Conservation (phyloP, 2,113 vertebrate species). For the mouse (Mus musculus) region DNA sequence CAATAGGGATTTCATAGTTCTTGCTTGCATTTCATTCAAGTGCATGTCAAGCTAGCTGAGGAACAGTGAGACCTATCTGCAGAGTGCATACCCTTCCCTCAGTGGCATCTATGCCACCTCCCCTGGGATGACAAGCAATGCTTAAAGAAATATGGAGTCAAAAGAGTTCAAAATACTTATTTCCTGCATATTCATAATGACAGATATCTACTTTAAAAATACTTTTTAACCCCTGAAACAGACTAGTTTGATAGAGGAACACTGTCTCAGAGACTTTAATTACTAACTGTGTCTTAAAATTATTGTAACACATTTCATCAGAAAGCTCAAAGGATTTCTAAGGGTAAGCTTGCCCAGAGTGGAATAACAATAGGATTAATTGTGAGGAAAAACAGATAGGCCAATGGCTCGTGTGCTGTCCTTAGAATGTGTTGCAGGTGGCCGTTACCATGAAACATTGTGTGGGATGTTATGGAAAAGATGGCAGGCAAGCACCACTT, state of each 20-base stretch:
- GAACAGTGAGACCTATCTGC: slow-evolving; percentile 12
- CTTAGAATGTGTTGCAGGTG: background rate
- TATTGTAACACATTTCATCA: background rate
- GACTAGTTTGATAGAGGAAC: background rate
- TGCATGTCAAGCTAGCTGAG: background rate
- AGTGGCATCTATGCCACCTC: background rate
- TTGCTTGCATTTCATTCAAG: slow-evolving; percentile 8
- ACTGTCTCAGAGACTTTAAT: background rate
- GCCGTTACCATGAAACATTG: background rate
- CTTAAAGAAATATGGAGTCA: background rate
- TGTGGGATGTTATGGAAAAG: background rate
- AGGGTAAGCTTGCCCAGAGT: background rate
- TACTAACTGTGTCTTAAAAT: background rate
- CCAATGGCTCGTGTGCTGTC: background rate
- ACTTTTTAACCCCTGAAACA: background rate
- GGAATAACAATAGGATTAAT: background rate
- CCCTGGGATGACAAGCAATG: background rate
- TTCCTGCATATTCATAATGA: background rate
- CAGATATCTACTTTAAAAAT: slow-evolving; percentile 3
- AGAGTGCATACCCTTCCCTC: background rate
- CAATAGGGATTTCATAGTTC: background rate
- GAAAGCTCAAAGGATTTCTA: background rate
- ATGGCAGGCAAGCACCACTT: background rate
- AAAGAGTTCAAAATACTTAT: background rate
- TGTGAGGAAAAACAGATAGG: background rate